These are phyloP conservation scores for Stylophora pistillata DNA, from an alignment of 64 coral and sea anemone species.

Conservation along the genomic window DNA sequence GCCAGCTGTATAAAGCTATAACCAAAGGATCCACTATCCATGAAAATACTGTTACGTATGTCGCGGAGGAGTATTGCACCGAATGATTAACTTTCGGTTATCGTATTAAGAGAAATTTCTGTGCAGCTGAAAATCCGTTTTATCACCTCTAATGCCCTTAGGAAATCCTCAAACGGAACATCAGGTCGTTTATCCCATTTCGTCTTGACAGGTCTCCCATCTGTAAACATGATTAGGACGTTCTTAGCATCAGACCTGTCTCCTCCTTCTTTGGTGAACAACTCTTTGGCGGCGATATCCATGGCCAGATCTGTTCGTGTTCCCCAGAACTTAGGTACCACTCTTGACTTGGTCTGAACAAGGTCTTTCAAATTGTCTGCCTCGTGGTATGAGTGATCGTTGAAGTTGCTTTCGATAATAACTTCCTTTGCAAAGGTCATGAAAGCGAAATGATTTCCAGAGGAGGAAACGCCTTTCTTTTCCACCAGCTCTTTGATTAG, in stretches of 20 bases:
- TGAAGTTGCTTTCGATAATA: background rate
- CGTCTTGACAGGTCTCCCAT: conserved; percentile 17
- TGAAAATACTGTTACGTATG: too few species aligned
- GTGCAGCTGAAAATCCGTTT: too few species aligned
- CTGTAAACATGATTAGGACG: conserved; percentile 39
- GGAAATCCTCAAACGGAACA: background rate
- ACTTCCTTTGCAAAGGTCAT: background rate
- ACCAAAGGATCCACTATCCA: too few species aligned
- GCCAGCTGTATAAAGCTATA: too few species aligned
- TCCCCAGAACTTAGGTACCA: background rate
- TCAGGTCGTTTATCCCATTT: background rate
- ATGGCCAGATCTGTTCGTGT: conserved; percentile 39
- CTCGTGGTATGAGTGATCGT: background rate
- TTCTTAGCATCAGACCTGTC: conserved; percentile 28
- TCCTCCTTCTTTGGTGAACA: conserved; percentile 43
- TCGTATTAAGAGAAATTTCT: too few species aligned
- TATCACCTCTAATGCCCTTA: background rate
- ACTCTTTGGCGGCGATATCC: background rate
- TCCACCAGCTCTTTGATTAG: background rate
- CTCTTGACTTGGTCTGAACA: background rate
- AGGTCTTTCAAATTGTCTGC: too few species aligned
- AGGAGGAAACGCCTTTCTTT: background rate
- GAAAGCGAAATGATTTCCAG: conserved; percentile 5
- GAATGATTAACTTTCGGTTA: too few species aligned
- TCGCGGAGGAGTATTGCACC: too few species aligned